Conservation (phyloP, 2,797 vertebrate genomes). For the Protosalanx chinensis region DNA sequence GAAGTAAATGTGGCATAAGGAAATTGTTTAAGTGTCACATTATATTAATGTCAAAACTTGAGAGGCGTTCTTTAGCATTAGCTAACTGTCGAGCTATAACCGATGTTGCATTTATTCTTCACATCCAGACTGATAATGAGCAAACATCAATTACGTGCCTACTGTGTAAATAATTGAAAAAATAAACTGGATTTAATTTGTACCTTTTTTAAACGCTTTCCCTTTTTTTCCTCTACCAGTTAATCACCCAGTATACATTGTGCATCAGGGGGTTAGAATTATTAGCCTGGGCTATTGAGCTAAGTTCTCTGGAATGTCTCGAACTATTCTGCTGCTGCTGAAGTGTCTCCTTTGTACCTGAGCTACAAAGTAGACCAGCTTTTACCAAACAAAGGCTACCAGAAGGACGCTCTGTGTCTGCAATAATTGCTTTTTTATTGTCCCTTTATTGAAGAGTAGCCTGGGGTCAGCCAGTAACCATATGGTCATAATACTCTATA, state of each 20-base stretch:
- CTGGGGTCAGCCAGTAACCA: constrained; percentile 43
- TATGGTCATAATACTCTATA: constrained; percentile 37
- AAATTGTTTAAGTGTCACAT: neutral
- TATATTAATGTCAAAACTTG: neutral
- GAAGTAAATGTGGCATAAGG: neutral
- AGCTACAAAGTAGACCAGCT: constrained; percentile 36
- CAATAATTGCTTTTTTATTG: constrained; percentile 50
- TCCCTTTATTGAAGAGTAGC: constrained; percentile 34
- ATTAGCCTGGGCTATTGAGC: constrained; percentile 13
- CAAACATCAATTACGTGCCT: neutral
- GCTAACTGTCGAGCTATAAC: neutral
- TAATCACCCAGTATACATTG: constrained; percentile 6
- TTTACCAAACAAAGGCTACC: constrained; percentile 34
- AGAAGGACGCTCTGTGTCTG: constrained; percentile 36
- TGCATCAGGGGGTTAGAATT: constrained; percentile 16
- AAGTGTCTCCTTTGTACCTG: constrained; percentile 26
- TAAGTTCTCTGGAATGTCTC: constrained; percentile 21
- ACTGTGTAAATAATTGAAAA: neutral
- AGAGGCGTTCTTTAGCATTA: neutral
- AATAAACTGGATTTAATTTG: constrained; percentile 1
- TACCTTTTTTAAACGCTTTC: constrained; percentile 2
- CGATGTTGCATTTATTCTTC: neutral
- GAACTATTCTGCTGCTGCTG: constrained; percentile 4
- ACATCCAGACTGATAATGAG: neutral
- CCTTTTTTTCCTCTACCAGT: neutral